Conservation (phyloP, 2,113 vertebrate species). For the Pipra filicauda region DNA sequence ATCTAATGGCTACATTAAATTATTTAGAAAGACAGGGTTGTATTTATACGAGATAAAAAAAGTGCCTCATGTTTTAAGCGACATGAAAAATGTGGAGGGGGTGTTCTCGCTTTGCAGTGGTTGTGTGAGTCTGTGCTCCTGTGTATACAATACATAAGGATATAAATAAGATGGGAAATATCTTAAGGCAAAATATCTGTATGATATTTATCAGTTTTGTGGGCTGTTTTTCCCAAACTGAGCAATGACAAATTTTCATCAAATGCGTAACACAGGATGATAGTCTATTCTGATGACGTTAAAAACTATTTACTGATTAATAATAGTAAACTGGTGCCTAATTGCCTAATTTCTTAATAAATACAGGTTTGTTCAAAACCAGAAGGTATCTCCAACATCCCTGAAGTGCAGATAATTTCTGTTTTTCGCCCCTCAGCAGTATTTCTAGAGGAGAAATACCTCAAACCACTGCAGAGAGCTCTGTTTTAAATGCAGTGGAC, state of each 20-base stretch:
- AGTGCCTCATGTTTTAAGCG: background rate
- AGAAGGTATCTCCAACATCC: background rate
- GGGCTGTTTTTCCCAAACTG: background rate
- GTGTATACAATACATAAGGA: background rate
- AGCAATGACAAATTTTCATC: background rate
- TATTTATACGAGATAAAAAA: rapidly evolving
- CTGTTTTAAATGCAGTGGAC: background rate
- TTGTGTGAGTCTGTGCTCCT: background rate
- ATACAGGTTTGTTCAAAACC: background rate
- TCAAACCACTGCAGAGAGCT: background rate
- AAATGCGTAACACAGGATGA: rapidly evolving
- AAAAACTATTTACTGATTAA: background rate
- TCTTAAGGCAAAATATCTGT: background rate
- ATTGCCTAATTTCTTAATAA: background rate
- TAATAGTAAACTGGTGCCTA: background rate
- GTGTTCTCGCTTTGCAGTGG: background rate
- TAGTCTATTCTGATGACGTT: background rate
- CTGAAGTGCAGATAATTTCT: rapidly evolving
- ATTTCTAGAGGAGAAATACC: background rate
- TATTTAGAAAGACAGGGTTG: background rate
- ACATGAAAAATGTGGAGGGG: background rate
- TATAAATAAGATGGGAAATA: background rate
- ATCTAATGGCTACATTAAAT: background rate
- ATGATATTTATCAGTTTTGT: background rate
- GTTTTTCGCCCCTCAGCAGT: background rate